phyloP scores from a whole-genome alignment of 2,888 invertebrate genomes.

The Tuberolachnus salignus region DNA sequence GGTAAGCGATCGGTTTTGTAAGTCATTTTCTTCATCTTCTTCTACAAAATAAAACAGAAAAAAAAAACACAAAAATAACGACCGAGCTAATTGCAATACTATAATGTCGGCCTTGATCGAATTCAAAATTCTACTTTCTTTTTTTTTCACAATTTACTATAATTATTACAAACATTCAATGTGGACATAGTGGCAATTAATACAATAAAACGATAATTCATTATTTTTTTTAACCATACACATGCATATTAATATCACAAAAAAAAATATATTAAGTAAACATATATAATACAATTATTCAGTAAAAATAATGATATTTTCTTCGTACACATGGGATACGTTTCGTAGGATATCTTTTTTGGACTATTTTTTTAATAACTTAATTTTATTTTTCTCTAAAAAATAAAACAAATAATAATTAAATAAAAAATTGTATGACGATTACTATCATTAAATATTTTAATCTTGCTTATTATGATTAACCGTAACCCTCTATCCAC shows the following conservation, averaged over 20 bases:
- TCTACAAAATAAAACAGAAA: slow-evolving; percentile 36
- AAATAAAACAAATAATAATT: too few relatives aligned
- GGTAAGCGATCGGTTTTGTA: slow-evolving; percentile 39
- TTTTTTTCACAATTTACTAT: slow-evolving; percentile 11
- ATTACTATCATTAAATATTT: too few relatives aligned
- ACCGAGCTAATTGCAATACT: slow-evolving; percentile 26
- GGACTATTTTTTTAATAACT: too few relatives aligned
- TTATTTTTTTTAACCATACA: too few relatives aligned
- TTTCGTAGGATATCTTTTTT: too few relatives aligned
- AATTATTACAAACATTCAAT: slow-evolving; percentile 5
- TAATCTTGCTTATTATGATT: too few relatives aligned
- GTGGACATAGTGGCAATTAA: background rate
- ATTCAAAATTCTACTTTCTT: slow-evolving; percentile 14
- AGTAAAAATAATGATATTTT: background rate
- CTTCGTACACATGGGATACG: too few relatives aligned
- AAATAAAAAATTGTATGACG: too few relatives aligned
- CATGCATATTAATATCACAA: background rate
- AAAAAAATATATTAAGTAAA: slow-evolving; percentile 11
- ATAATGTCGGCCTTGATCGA: slow-evolving; percentile 18
- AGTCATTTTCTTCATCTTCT: slow-evolving; percentile 34
- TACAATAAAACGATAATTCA: too few relatives aligned
- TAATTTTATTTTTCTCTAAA: too few relatives aligned
- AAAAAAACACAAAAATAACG: slow-evolving; percentile 36
- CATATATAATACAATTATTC: background rate
- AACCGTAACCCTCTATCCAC: too few relatives aligned